A percentile compares a stretch with the other conserved stretches of the same genome.
Conservation (phyloP, 2,888 invertebrate genomes). For the Chrysodeixis includens region DNA sequence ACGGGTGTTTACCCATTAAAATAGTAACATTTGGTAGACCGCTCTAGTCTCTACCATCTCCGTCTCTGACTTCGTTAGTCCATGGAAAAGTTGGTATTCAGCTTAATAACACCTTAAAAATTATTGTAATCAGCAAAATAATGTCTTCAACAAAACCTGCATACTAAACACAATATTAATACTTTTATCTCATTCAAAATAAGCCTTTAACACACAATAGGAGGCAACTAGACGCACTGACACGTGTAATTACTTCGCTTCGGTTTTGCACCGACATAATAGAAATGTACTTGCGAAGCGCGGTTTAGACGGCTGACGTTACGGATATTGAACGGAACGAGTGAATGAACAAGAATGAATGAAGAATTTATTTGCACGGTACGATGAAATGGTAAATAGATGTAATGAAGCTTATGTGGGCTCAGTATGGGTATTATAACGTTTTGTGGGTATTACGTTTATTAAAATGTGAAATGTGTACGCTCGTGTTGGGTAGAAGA, state of each 20-base stretch:
- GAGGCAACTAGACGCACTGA: conserved; percentile 50
- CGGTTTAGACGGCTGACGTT: conserved; percentile 47
- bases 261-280: conserved; percentile 38
- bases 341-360: conserved; percentile 43
- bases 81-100: too few relatives aligned
- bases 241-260: conserved; percentile 55
- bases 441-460: conserved; percentile 17
- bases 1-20: too few relatives aligned
- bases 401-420: conserved; percentile 42
- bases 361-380: conserved; percentile 42
- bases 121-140: too few relatives aligned
- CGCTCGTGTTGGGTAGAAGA: background rate
- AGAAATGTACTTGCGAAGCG: conserved; percentile 41
- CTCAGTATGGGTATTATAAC: conserved; percentile 37
- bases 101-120: too few relatives aligned
- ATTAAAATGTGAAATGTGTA: background rate
- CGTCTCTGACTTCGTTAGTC: too few relatives aligned
- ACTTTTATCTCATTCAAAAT: conserved; percentile 20
- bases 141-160: too few relatives aligned
- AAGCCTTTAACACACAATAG: conserved; percentile 41
- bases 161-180: background rate
- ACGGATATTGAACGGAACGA: conserved; percentile 48
- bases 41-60: too few relatives aligned
- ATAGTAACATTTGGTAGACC: too few relatives aligned
- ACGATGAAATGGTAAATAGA: conserved; percentile 43